Conservation (phyloP, 2,113 vertebrate genomes). For the Xiphias gladius region DNA sequence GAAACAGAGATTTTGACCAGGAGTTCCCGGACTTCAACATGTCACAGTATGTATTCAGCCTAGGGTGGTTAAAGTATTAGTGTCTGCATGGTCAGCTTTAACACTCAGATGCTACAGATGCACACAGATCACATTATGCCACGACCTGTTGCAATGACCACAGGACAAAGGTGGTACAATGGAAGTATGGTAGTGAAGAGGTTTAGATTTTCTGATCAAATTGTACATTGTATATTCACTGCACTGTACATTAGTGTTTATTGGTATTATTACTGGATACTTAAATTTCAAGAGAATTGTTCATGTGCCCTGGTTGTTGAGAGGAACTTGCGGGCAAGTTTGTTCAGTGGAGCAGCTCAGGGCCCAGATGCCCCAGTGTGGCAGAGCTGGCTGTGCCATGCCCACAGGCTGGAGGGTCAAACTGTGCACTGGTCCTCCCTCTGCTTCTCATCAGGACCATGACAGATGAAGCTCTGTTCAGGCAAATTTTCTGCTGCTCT, state of each 20-base stretch:
- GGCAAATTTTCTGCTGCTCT: conserved; percentile 83
- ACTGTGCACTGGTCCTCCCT: conserved; percentile 69
- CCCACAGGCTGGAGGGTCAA: conserved; percentile 60
- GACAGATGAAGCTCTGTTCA: conserved; percentile 82
- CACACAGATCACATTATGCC: not conserved
- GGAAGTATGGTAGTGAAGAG: not conserved
- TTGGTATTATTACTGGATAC: not conserved
- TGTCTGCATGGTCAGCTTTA: conserved; percentile 8
- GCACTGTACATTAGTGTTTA: not conserved
- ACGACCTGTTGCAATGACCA: not conserved
- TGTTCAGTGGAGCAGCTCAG: conserved; percentile 72
- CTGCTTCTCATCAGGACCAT: conserved; percentile 72
- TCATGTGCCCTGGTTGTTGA: conserved; percentile 26
- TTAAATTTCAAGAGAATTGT: not conserved
- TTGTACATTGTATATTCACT: not conserved
- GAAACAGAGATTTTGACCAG: too few species aligned
- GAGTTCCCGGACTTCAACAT: too few species aligned
- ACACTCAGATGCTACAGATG: not conserved
- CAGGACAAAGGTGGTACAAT: too few species aligned
- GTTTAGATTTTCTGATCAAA: not conserved
- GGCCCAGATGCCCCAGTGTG: conserved; percentile 59
- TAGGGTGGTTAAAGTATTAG: not conserved
- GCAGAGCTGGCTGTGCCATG: conserved; percentile 49
- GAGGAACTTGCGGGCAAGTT: conserved; percentile 68
- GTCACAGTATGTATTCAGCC: not conserved